Percentiles rank a stretch among this genome's conserved stretches.
Conservation (phyloP, 1,140 invertebrate species). For the Parasteatoda tepidariorum region DNA sequence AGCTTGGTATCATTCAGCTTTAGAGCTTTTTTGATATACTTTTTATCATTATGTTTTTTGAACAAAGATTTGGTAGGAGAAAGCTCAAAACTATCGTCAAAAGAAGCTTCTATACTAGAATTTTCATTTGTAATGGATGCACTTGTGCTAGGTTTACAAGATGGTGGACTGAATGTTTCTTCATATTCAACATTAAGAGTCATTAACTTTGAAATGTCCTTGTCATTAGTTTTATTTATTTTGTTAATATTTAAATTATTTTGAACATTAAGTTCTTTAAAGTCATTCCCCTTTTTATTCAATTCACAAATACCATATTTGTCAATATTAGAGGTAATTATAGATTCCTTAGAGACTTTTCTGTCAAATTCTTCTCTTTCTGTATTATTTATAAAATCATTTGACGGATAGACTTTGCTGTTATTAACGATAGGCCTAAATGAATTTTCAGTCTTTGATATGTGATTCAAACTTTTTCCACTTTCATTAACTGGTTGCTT, state of each 20-base stretch:
- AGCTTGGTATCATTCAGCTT: neutral
- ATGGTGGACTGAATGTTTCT: neutral
- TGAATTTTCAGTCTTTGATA: too few species aligned
- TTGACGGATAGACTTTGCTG: too few species aligned
- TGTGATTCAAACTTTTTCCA: too few species aligned
- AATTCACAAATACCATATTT: too few species aligned
- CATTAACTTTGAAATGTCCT: constrained; percentile 51
- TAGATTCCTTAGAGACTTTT: too few species aligned
- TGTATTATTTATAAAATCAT: too few species aligned
- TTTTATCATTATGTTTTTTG: constrained; percentile 42
- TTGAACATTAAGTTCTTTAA: constrained; percentile 32
- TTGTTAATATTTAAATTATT: constrained; percentile 40
- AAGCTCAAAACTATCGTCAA: neutral
- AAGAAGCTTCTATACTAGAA: neutral
- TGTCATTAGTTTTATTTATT: constrained; percentile 24
- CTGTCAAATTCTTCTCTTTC: too few species aligned
- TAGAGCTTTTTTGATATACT: constrained; percentile 38
- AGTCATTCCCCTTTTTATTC: too few species aligned
- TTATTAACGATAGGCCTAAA: too few species aligned
- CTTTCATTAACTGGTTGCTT: too few species aligned
- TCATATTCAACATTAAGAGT: constrained; percentile 44
- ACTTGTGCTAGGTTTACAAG: constrained; percentile 36
- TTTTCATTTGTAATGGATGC: neutral
- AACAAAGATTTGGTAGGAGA: neutral
- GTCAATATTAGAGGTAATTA: too few species aligned